These are phyloP conservation scores for Bujurquina vittata DNA, from an alignment of 2,113 vertebrate species.

Conservation along the genomic window DNA sequence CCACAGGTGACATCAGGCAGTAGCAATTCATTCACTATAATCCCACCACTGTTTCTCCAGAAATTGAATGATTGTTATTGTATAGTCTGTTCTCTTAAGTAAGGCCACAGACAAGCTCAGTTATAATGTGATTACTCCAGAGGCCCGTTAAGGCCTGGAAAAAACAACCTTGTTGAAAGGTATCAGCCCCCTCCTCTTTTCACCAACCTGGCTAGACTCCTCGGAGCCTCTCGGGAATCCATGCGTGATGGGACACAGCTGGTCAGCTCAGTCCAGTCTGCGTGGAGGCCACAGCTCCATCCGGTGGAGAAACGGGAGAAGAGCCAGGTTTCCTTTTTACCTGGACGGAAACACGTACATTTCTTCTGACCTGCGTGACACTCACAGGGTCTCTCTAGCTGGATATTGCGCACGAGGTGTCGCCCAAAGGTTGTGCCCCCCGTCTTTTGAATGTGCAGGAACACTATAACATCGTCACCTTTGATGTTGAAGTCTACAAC, in stretches of 20 bases:
- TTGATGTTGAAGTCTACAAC: constrained; percentile 91
- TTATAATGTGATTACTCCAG: background rate
- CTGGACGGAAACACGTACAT: constrained; percentile 93
- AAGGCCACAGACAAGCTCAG: background rate
- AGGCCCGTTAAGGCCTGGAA: rapidly evolving
- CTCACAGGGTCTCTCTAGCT: constrained; percentile 95
- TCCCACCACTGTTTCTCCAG: too few species aligned
- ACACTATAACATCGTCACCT: constrained; percentile 91
- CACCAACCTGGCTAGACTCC: constrained; percentile 85
- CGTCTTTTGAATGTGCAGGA: constrained; percentile 87
- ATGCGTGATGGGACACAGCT: constrained; percentile 90
- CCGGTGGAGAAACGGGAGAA: constrained; percentile 89
- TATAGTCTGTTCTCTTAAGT: background rate
- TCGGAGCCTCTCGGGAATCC: constrained; percentile 80
- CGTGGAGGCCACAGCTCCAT: constrained; percentile 88
- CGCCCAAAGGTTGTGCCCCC: constrained; percentile 92
- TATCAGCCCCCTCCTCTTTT: background rate
- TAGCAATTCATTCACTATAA: too few species aligned
- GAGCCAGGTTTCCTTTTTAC: constrained; percentile 95
- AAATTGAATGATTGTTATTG: too few species aligned
- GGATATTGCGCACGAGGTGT: constrained; percentile 93
- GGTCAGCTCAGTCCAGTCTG: constrained; percentile 87
- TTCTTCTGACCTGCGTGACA: constrained; percentile 97
- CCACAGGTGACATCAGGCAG: too few species aligned
- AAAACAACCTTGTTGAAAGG: background rate